Percentiles rank a stretch among this genome's conserved stretches.
phyloP scores from a whole-genome alignment of 2,797 vertebrate genomes.

The Mionectes olivaceus region DNA sequence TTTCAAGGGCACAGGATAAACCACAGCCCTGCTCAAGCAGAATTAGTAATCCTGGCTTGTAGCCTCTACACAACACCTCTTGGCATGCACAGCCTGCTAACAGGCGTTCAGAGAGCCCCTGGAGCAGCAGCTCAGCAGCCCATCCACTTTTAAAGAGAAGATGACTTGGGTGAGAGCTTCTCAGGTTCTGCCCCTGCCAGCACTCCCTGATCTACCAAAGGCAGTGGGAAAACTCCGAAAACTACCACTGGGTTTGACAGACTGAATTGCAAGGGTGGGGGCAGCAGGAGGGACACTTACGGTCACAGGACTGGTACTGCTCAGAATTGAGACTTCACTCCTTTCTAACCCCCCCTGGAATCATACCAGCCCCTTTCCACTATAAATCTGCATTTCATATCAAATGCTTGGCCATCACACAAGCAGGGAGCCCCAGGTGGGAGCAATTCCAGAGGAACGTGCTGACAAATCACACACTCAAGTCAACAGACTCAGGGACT shows the following conservation, averaged over 20 bases:
- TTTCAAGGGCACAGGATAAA: neutral
- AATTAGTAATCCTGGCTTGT: neutral
- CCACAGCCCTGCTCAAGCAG: neutral
- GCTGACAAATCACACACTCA: neutral
- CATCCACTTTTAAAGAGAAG: neutral
- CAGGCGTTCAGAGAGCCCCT: neutral
- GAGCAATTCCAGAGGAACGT: fast-evolving
- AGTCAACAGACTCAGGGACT: fast-evolving
- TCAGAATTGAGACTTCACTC: neutral
- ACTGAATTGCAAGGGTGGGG: neutral
- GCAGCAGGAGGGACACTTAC: neutral
- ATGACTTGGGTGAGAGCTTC: neutral
- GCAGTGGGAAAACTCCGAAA: neutral
- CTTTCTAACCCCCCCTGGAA: neutral
- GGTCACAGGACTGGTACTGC: neutral
- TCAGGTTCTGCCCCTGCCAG: neutral
- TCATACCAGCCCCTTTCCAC: fast-evolving
- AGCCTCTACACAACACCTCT: neutral
- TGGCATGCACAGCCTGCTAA: fast-evolving
- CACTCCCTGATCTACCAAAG: too few relatives aligned
- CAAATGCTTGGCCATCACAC: neutral
- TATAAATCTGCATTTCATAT: neutral
- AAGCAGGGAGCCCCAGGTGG: fast-evolving
- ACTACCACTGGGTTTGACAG: neutral
- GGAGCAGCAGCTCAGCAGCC: neutral